Evolutionary conservation across 2,888 invertebrate genomes (phyloP).

Genomic region (Machimus rusticus): DNA sequence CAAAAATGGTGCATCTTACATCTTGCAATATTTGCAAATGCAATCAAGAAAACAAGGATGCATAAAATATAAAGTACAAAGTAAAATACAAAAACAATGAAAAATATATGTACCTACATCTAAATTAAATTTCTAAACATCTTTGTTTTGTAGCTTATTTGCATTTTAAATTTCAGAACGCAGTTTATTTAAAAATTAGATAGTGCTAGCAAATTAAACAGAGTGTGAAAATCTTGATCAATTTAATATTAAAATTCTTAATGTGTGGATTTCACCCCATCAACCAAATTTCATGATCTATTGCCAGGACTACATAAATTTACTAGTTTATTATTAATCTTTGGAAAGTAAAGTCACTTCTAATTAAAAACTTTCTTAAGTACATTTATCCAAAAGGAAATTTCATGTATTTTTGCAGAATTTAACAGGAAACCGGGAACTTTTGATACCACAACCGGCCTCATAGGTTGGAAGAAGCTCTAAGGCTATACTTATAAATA

Average conservation of each 20-base stretch:
- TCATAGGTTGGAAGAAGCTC: neutral
- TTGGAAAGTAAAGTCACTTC: neutral
- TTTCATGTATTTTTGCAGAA: neutral
- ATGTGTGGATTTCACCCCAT: neutral
- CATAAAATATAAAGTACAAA: no score
- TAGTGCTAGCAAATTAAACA: neutral
- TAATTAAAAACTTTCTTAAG: neutral
- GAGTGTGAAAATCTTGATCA: neutral
- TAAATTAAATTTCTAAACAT: no score
- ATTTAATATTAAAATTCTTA: neutral
- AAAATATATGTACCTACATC: no score
- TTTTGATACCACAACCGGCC: neutral
- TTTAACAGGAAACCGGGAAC: neutral
- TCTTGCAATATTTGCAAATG: no score
- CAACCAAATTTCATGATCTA: neutral
- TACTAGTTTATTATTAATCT: neutral
- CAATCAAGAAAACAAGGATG: no score
- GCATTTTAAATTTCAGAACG: no score
- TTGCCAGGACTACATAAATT: neutral
- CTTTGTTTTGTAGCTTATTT: no score
- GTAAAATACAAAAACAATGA: no score
- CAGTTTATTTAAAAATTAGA: no score
- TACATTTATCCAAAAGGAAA: neutral
- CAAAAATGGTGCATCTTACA: no score
- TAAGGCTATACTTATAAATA: neutral